Base-by-base conservation (phyloP, 2,888 invertebrate genomes). In the Dasypolia templi region DNA sequence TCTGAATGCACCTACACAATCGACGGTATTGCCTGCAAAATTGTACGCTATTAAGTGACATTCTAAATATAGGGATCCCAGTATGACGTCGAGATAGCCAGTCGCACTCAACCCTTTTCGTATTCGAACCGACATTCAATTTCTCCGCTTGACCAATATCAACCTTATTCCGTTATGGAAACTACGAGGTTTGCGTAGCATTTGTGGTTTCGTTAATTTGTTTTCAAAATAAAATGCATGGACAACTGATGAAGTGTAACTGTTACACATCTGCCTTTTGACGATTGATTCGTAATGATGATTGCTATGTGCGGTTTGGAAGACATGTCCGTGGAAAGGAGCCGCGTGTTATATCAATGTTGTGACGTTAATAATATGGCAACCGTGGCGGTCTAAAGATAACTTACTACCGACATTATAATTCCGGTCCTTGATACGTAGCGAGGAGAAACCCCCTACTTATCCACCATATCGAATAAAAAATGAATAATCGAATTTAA, bases 21-120 rank as follows among this genome's bases (percentile, higher is more conserved):
- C 93, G 93, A 90, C 91, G 91, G 90, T 94, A 94, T 94, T 94
- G 93, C 93, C 92, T 90, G 93, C 95, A 92, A 95, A 95, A 96
- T 95, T 94, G 95, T 93, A 90, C 91, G 92, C 94, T 93, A 95
- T 96, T 95, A 95, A 94, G 93, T 95, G 94, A 94, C 94, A 92
- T 93, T 94, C 95, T 95, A 95, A 95, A 95, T 95, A 94, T 94
- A 94, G 92, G 91, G 91, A 94, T 94, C 92, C 90, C 86, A 89
- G 90, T 89, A 91, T 92, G 92, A 92, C 92, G 91, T 88, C 87
- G 89, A 91, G 91, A 92, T 92, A 92, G 91, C 89, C 90, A 90
- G 90, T 90, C 87, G 88, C 89, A 89, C 84, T 89, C 90, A 93
- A 93, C 93, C 92, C 93, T 93, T 92, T 92, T 84, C 87, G 85